These are phyloP conservation scores for Bradynema listronoti DNA, from an alignment of 1,140 invertebrate genomes.

Conservation along the genomic window DNA sequence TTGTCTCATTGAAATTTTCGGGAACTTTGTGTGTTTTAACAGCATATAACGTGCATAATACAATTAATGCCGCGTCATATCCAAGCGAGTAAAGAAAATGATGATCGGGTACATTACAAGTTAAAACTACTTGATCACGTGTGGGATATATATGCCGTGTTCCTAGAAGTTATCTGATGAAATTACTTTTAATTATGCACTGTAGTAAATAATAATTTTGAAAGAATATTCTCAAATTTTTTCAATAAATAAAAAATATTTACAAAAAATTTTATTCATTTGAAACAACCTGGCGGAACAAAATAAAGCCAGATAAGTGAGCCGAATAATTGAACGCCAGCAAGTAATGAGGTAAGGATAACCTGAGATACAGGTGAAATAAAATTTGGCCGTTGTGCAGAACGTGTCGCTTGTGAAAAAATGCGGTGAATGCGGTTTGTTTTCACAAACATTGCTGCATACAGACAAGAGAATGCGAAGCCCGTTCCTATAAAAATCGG, in stretches of 20 bases:
- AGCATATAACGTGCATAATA: slow-evolving; percentile 70
- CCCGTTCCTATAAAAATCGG: slow-evolving; percentile 60
- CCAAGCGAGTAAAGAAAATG: slow-evolving; percentile 69
- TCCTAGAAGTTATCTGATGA: slow-evolving; percentile 38
- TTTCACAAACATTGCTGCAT: slow-evolving; percentile 71
- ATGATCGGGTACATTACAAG: slow-evolving; percentile 68
- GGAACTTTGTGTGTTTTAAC: slow-evolving; percentile 71
- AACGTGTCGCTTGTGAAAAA: slow-evolving; percentile 65
- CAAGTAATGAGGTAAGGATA: slow-evolving; percentile 64
- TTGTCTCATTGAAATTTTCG: slow-evolving; percentile 69
- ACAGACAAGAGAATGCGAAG: slow-evolving; percentile 69
- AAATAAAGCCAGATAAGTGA: slow-evolving; percentile 66
- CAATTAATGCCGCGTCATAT: slow-evolving; percentile 70
- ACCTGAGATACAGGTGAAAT: slow-evolving; percentile 72
- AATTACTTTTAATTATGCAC: too few species aligned
- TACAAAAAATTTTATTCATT: too few species aligned
- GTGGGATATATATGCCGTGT: slow-evolving; percentile 59
- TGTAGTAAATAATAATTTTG: too few species aligned
- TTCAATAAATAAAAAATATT: neutral
- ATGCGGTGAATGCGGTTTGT: slow-evolving; percentile 72
- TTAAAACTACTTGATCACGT: slow-evolving; percentile 63
- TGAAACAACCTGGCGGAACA: slow-evolving; percentile 63
- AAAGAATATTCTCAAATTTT: too few species aligned
- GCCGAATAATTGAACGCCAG: slow-evolving; percentile 65
- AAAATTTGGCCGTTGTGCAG: slow-evolving; percentile 67